Base-by-base conservation (phyloP, 2,888 invertebrate genomes). In the Podabrus alpinus region DNA sequence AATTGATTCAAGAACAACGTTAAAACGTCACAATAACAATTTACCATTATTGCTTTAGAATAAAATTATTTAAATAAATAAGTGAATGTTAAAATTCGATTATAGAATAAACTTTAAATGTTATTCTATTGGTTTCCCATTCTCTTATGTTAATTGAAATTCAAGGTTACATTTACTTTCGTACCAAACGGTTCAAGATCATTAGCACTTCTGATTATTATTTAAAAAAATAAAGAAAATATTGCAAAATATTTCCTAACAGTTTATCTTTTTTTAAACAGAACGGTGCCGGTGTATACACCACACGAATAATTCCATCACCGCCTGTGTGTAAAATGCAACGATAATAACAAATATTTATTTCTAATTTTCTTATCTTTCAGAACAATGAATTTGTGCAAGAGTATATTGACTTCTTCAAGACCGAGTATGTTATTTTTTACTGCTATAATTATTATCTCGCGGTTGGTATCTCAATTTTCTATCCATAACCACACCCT, bases 101-200 rank as follows among this genome's bases (percentile, higher is more conserved):
- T 21, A 64, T 21, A 19, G 15, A 21, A 21, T 64, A 64, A 19
- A 64, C 13, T 64, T 19, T n/a, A 45, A 45, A 45, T 45, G 45
- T 45, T 45, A 45, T 45, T 64, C 62, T 64, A 64, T 64, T 64
- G 45, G 45, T 45, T 45, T 45, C 7, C 62, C 62, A 19, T 64
- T 64, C 62, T n/a, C 21, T 64, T 64, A 64, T 64, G 62, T 19
- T 64, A 64, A 64, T 64, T 64, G 62, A 64, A 19, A n/a, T 19
- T 19, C 62, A 64, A 64, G 62, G 62, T 64, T 64, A 64, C 21
- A 45, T 45, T 45, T 45, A 45, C 45, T 45, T 45, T 45, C 45
- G n/a, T 45, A 45, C 45, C 45, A 5, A 45, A 45, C 45, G n/a
- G 45, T 45, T 45, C 45, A 45, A 45, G 45, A 45, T 45, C 45